Conservation (phyloP, 2,797 vertebrate species). For the Onychomys arenicola region DNA sequence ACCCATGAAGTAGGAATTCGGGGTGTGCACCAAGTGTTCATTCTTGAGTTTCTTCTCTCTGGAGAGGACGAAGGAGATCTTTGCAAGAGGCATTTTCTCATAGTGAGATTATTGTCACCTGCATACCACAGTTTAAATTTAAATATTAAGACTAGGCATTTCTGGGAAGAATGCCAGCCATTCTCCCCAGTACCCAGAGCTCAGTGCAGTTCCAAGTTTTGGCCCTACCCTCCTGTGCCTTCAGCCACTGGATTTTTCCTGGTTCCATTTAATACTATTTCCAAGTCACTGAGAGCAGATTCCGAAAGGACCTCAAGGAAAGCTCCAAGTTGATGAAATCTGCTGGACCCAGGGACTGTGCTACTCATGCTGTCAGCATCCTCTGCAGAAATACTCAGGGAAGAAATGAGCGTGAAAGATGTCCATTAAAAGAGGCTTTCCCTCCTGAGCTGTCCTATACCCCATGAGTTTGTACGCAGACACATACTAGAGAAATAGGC, state of each 20-base stretch:
- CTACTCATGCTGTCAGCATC: not conserved
- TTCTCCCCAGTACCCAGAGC: not conserved
- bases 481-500: not conserved
- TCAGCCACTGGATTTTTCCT: constrained; percentile 1
- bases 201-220: not conserved
- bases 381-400: not conserved
- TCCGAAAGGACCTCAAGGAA: not conserved
- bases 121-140: not conserved
- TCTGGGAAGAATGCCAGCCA: not conserved
- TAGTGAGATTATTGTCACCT: not conserved
- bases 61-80: not conserved
- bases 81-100: not conserved
- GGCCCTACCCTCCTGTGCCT: constrained; percentile 10
- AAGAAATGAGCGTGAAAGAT: not conserved
- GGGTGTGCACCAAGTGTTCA: not conserved
- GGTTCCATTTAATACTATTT: not conserved
- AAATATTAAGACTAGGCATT: constrained; percentile 47
- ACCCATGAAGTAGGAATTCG: not conserved
- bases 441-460: not conserved
- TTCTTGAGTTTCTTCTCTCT: not conserved
- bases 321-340: not conserved
- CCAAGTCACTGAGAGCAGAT: not conserved
- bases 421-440: not conserved
- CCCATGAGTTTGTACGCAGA: not conserved
- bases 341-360: not conserved